Evolutionary conservation across 2,888 invertebrate species (phyloP), one percentile per base, ranked within the genome.

Genomic region (Clunio marinus): DNA sequence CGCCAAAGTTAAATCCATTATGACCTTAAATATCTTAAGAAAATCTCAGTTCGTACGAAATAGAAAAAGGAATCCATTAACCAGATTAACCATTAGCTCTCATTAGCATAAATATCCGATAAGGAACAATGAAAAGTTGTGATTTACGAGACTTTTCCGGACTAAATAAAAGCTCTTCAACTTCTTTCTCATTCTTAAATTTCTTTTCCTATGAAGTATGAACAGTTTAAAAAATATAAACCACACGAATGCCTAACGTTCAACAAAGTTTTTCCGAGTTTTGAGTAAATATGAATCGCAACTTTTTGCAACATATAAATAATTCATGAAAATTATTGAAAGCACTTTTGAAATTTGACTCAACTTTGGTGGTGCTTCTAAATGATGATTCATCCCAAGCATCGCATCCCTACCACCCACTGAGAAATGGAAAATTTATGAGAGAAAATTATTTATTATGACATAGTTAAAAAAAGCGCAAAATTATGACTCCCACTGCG

Each of bases 361-460:
- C 20, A 51, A 20, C 2, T 20, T 51, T 15, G 41, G 51, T 3
- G 22, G 22, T 17, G 22, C 51, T 51, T 51, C 8, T 51, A 17
- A 51, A 22, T 51, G 22, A 20, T 8, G 20, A 20, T 22, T 22
- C 51, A 22, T 17, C 17, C 51, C 3, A 15, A n/a, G 17, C 10
- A 4, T n/a, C n/a, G 10, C 10, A 4, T 7, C 41, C 10, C 13
- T 13, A 41, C 5, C 51, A 51, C 4, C 51, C 4, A 20, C 51
- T 8, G 5, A 51, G 22, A 17, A 22, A 20, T 7, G 20, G 51
- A 17, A 32, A 60, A 60, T 60, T 60, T 60, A 60, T 37, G 60
- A 60, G 22, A 7, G 37, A 37, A 60, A 60, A 60, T 60, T 60
- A 60, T 60, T 60, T 60, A 60, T 60, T 60, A 41, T 60, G 60